Conservation (phyloP, 2,797 vertebrate genomes). For the Decapterus maruadsi region DNA sequence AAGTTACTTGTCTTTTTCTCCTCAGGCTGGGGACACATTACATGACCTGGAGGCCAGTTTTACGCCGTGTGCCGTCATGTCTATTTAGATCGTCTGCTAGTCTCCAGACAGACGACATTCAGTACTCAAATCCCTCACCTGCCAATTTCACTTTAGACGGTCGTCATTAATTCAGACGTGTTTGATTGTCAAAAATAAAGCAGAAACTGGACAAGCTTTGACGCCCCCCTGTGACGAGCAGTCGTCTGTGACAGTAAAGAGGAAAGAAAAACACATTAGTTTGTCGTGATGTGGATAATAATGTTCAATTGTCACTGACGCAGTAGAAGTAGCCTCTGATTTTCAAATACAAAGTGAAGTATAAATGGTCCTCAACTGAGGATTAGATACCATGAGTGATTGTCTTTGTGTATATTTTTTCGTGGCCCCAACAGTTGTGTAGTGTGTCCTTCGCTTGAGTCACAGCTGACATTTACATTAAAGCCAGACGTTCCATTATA, state of each 20-base stretch:
- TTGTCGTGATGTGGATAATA: conserved; percentile 14
- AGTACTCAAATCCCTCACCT: conserved; percentile 31
- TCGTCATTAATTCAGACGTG: conserved; percentile 35
- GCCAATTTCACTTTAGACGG: conserved; percentile 31
- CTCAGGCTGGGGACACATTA: conserved; percentile 30
- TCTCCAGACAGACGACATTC: conserved; percentile 13
- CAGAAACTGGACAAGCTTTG: background rate
- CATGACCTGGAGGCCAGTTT: conserved; percentile 41
- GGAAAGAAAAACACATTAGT: conserved; percentile 3
- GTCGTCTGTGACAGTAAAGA: conserved; percentile 6
- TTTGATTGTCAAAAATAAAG: conserved; percentile 47
- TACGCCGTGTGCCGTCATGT: conserved; percentile 28
- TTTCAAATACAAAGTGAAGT: background rate
- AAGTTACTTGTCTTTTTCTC: background rate
- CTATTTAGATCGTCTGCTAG: conserved; percentile 18
- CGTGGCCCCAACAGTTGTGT: conserved; percentile 2
- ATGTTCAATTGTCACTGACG: conserved; percentile 2
- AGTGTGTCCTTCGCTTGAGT: conserved; percentile 22
- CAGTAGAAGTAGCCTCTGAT: background rate
- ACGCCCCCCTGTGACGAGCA: conserved; percentile 18
- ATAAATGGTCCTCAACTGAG: background rate
- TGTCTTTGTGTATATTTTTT: background rate
- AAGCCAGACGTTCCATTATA: background rate
- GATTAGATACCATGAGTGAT: background rate
- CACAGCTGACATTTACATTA: background rate